Evolutionary conservation across 2,113 vertebrate species (phyloP), one percentile per base, ranked within the genome.

Genomic region (Columbina picui): DNA sequence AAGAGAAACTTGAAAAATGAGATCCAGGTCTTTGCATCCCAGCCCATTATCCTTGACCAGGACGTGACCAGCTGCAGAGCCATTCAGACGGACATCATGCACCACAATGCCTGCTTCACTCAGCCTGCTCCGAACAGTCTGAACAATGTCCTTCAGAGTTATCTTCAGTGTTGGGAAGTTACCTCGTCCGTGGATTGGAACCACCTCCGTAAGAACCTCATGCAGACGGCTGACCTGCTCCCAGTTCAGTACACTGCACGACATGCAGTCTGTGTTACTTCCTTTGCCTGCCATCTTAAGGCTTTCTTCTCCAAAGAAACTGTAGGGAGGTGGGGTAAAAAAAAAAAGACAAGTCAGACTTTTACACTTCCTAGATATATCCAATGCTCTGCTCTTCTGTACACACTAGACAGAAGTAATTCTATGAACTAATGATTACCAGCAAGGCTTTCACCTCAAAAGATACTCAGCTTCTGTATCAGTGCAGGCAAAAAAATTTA

Each of bases 121-220:
- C 87, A 99, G 98, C 34, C 96, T 97, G 49, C 95, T 76, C 45
- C 98, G 98, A 60, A 99, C 99, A 2, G 98, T 99, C n/a, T 98
- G 98, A 52, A 99, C 98, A 6, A 99, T 99, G 94, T 99, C 99
- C 95, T 98, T 99, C 87, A 99, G 98, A 2, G 98, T 98, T 57
- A 99, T 98, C 98, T 99, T 98, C 94, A 99, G 88, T 1, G 99
- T 99, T 0, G 99, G 99, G 91, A 99, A 99, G 98, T 99, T 99
- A 50, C 99, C 99, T 19, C 99, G 98, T 3, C 99, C 99, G 0
- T 99, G 99, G 83, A 99, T 98, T 0, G 98, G 99, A 5, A 99
- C 99, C 1, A 98, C 98, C 91, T 99, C 99, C 0, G 98, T 99
- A 55, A 99, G 98, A 74, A 99, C 98, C 23, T 99, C 98, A 2